These are phyloP conservation scores for Steinernema hermaphroditum DNA, from an alignment of 2,888 invertebrate genomes.

Conservation along the genomic window DNA sequence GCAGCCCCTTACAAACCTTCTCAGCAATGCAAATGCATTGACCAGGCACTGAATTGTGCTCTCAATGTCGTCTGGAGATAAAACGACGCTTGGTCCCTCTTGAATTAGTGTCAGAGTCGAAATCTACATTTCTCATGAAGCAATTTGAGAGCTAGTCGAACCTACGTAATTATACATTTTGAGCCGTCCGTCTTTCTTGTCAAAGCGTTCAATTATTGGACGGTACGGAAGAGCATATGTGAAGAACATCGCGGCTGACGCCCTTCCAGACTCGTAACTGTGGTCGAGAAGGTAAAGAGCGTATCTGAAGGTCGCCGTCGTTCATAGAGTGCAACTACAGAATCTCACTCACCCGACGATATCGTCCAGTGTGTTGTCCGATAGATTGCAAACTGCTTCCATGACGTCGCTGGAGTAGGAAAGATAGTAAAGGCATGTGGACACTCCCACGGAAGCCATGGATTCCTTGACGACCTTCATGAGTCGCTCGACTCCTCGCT, in stretches of 20 bases:
- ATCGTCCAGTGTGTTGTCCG: constrained; percentile 68
- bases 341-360: constrained; percentile 60
- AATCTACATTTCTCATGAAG: constrained; percentile 76
- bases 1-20: constrained; percentile 68
- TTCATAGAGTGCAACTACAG: neutral
- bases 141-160: constrained; percentile 8
- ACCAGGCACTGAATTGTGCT: constrained; percentile 86
- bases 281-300: constrained; percentile 92
- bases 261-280: constrained; percentile 94
- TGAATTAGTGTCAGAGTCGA: constrained; percentile 82
- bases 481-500: constrained; percentile 82
- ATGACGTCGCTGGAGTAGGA: constrained; percentile 97
- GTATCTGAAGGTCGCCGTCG: constrained; percentile 73
- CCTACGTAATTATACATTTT: constrained; percentile 87
- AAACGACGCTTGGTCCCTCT: constrained; percentile 73
- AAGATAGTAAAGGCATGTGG: constrained; percentile 90
- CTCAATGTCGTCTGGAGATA: constrained; percentile 85
- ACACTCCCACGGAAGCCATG: constrained; percentile 77
- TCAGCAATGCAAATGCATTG: constrained; percentile 85
- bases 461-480: constrained; percentile 75
- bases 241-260: constrained; percentile 97
- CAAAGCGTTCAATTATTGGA: constrained; percentile 89
- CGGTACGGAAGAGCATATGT: constrained; percentile 89
- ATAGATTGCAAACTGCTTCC: constrained; percentile 83
- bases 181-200: constrained; percentile 87